Base-by-base conservation (phyloP, 2,888 invertebrate species). In the Noctua janthina region DNA sequence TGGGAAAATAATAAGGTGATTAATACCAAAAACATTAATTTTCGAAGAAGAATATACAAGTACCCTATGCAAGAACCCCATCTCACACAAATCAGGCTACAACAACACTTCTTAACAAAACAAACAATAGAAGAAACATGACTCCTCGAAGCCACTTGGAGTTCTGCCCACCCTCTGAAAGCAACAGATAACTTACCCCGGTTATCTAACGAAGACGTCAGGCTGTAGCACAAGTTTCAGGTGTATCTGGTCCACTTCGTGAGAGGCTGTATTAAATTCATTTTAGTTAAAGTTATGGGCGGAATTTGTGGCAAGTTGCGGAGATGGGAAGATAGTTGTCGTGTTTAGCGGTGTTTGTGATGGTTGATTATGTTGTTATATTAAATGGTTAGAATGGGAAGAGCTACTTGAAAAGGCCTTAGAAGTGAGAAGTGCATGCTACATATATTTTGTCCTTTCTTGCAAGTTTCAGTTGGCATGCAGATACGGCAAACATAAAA, bases 121-220 rank as follows among this genome's bases (percentile, higher is more conserved):
- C 64, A 15, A n/a, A 79, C 70, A 83, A 80, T 67, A 54, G 59
- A n/a, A 79, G 66, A 71, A 85, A 78, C 64, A 73, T 39, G 70
- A 70, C 46, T 49, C 56, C n/a, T 23, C 49, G 11, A 6, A 39
- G 20, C 39, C 35, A 39, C 46, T 82, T 87, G 85, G 78, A 79
- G 39, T 49, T 71, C 79, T 86, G 86, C 86, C 87, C 77, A 71
- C 82, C 73, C 68, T 70, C 69, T 64, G 73, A 66, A 78, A 74
- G 74, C 56, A 70, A 76, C 74, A 84, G 87, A 87, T 86, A 86
- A 81, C 46, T 86, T 82, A 86, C 76, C 86, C 51, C n/a, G 11
- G 68, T 59, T 87, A 84, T 78, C 77, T 80, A 68, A 80, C 59
- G 67, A 75, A 87, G 87, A 74, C 70, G 68, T 76, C 85, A 49